Conservation (phyloP, 2,113 vertebrate genomes). For the Patagioenas fasciata region DNA sequence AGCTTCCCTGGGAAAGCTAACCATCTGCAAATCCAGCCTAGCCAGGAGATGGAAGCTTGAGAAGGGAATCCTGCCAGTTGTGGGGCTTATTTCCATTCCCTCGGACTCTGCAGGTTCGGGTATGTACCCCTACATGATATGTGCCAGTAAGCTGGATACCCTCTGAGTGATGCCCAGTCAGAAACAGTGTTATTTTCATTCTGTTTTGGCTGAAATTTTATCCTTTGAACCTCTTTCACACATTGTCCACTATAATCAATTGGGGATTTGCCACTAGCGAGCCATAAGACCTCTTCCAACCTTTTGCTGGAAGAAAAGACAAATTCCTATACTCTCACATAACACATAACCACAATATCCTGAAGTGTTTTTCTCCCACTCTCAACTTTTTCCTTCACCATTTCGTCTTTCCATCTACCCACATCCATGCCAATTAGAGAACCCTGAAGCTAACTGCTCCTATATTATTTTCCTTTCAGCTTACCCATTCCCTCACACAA, state of each 20-base stretch:
- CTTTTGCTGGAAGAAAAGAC: background rate
- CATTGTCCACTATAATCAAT: background rate
- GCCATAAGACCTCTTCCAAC: background rate
- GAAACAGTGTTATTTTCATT: background rate
- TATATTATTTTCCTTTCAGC: background rate
- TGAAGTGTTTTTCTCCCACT: background rate
- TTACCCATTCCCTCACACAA: background rate
- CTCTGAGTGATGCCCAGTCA: background rate
- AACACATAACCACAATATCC: too few species aligned
- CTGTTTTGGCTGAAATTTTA: background rate
- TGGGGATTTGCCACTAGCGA: background rate
- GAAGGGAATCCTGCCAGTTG: background rate
- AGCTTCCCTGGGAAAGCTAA: background rate
- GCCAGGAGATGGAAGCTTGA: background rate
- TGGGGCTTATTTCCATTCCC: background rate
- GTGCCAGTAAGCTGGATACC: background rate
- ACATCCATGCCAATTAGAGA: background rate
- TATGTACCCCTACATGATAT: rapidly evolving
- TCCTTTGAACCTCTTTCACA: background rate
- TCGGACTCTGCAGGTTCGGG: background rate
- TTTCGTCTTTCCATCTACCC: background rate
- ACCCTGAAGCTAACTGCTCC: background rate
- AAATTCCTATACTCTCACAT: background rate
- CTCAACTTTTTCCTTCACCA: background rate
- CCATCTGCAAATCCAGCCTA: background rate